Evolutionary conservation across 2,113 vertebrate genomes (phyloP), one percentile per base, ranked within the genome.

Genomic region (Peromyscus polionotus): DNA sequence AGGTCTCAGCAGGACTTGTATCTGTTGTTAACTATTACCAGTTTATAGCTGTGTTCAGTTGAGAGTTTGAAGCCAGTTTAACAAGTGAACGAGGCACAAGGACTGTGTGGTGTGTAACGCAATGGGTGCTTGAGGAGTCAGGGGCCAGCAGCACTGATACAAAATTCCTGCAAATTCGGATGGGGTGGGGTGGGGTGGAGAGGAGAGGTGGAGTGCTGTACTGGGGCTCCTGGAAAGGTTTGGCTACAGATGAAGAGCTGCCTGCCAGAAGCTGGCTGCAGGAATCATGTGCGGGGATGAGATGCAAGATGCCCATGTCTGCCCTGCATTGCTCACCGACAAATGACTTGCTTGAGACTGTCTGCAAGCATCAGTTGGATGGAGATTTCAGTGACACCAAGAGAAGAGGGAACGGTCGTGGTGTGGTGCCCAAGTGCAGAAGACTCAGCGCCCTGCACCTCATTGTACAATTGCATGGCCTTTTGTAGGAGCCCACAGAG

Each of bases 21-120:
- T 12, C 45, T 17, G 3, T 63, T 11, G 85, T 75, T 93, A 33
- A 42, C 65, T 84, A 1, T 79, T 95, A 51, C 39, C 45, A 36
- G 13, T 57, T 88, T 24, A n/a, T 57, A 76, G 72, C 31, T 54
- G 79, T 22, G 39, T n/a, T 81, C 39, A 90, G 0, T 68, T 63
- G 73, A 87, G 63, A 87, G 61, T 89, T 72, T 87, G 88, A 73
- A 73, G 88, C 42, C 22, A 51, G n/a, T 77, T 85, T 65, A 94
- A 19, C 81, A 91, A 88, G 45, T 3, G 17, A 26, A 77, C 39
- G 68, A 73, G 72, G 84, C 67, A 79, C 3, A 84, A 57, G 77
- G 89, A 51, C n/a, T 42, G 33, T 90, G n/a, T 39, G 54, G 54
- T 61, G 1, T 61, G 36, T 83, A 39, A 22, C 20, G 28, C 10